A percentile compares a stretch with the other conserved stretches of the same genome.
phyloP scores from a whole-genome alignment of 1,140 invertebrate species.

The Vanessa tameamea region DNA sequence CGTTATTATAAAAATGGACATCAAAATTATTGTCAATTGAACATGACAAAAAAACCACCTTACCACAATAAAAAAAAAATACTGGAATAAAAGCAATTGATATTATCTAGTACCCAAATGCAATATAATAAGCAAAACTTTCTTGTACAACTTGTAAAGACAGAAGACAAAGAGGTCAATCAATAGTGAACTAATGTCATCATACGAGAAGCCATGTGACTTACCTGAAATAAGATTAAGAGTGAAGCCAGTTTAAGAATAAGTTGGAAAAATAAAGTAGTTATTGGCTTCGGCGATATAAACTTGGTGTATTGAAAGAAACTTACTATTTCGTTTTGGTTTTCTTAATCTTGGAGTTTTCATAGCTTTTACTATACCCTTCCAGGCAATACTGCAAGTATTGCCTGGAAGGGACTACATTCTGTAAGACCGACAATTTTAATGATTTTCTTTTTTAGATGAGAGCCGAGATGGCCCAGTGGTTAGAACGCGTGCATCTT shows the following conservation, averaged over 20 bases:
- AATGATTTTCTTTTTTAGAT: no score
- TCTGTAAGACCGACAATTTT: constrained; percentile 21
- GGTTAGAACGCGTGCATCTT: no score
- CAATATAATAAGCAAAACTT: background rate
- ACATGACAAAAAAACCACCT: no score
- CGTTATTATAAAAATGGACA: no score
- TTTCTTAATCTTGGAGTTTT: constrained; percentile 42
- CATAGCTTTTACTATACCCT: constrained; percentile 34
- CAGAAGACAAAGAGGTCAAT: background rate
- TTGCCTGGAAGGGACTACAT: no score
- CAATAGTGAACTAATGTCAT: background rate
- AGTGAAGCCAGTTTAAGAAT: background rate
- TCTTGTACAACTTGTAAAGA: background rate
- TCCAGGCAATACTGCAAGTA: constrained; percentile 41
- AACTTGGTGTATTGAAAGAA: background rate
- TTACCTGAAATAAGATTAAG: constrained; percentile 3
- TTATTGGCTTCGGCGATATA: background rate
- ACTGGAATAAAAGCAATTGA: background rate
- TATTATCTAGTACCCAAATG: background rate
- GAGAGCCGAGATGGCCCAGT: no score
- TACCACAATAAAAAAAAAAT: no score
- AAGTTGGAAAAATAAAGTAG: background rate
- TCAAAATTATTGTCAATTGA: no score
- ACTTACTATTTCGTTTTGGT: constrained; percentile 40
- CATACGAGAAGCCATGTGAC: constrained; percentile 2